These are phyloP conservation scores for Dasypolia templi DNA, from an alignment of 2,888 invertebrate species.

Conservation along the genomic window DNA sequence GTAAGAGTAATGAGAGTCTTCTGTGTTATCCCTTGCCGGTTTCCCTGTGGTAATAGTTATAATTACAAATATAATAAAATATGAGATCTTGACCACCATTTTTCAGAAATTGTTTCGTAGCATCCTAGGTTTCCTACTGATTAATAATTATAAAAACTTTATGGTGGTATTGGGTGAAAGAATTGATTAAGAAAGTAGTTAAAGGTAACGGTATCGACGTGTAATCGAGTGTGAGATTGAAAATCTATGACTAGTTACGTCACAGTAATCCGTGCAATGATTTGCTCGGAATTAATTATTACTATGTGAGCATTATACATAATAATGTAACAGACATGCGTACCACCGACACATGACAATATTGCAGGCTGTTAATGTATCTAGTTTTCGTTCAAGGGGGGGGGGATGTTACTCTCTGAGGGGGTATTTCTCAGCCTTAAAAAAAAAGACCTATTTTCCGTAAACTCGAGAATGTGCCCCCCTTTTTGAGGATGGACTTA, in stretches of 20 bases:
- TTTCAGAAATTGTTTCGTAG: conserved; percentile 23
- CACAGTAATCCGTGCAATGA: conserved; percentile 10
- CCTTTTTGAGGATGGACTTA: too few relatives aligned
- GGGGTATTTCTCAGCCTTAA: background rate
- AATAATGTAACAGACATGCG: background rate
- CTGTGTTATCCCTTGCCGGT: conserved; percentile 5
- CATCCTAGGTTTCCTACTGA: conserved; percentile 39
- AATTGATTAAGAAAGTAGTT: conserved; percentile 57
- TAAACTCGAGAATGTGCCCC: background rate
- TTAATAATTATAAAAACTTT: conserved; percentile 43
- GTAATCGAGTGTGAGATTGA: conserved; percentile 70
- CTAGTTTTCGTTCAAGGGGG: background rate
- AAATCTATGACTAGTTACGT: conserved; percentile 46
- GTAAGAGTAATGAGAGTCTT: conserved; percentile 8
- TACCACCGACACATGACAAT: background rate
- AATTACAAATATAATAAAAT: conserved; percentile 47
- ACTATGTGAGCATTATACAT: conserved; percentile 6
- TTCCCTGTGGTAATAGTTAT: conserved; percentile 36
- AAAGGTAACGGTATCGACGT: conserved; percentile 38
- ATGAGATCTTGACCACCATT: conserved; percentile 47
- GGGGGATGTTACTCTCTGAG: background rate
- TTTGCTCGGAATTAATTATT: conserved; percentile 14
- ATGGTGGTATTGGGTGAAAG: conserved; percentile 34
- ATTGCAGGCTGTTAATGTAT: too few relatives aligned
- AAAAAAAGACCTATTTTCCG: background rate